Evolutionary conservation across 2,888 invertebrate species (phyloP).

Genomic region (Hybos culiciformis): DNA sequence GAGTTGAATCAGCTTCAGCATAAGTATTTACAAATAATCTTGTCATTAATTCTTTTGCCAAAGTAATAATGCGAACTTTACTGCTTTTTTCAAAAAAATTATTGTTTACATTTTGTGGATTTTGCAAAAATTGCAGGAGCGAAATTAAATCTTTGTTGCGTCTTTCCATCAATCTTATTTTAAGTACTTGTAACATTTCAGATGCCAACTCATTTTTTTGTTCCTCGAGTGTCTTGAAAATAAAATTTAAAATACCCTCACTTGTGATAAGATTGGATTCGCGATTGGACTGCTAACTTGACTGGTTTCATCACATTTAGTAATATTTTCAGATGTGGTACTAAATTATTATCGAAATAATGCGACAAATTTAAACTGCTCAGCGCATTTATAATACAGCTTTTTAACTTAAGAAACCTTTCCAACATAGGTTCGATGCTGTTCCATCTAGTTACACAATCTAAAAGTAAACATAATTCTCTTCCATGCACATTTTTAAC

Average conservation of each 20-base stretch:
- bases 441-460: slow-evolving; percentile 1
- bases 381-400: background rate
- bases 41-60: slow-evolving; percentile 1
- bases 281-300: slow-evolving; percentile 1
- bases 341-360: background rate
- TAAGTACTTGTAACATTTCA: background rate
- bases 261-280: background rate
- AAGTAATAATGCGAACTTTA: background rate
- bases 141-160: slow-evolving; percentile 1
- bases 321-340: background rate
- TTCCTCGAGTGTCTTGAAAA: slow-evolving; percentile 1
- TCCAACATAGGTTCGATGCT: slow-evolving; percentile 4
- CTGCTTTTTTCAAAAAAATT: background rate
- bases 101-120: slow-evolving; percentile 1
- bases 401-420: background rate
- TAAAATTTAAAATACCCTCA: slow-evolving; percentile 4
- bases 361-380: slow-evolving; percentile 1
- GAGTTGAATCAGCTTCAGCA: background rate
- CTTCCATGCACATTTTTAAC: background rate
- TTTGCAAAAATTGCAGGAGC: background rate
- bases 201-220: background rate
- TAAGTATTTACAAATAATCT: background rate
- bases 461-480: background rate
- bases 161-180: background rate
- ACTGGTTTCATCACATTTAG: slow-evolving; percentile 3